These are phyloP conservation scores for Coptodon rendalli DNA, from an alignment of 2,113 vertebrate genomes.

Conservation along the genomic window DNA sequence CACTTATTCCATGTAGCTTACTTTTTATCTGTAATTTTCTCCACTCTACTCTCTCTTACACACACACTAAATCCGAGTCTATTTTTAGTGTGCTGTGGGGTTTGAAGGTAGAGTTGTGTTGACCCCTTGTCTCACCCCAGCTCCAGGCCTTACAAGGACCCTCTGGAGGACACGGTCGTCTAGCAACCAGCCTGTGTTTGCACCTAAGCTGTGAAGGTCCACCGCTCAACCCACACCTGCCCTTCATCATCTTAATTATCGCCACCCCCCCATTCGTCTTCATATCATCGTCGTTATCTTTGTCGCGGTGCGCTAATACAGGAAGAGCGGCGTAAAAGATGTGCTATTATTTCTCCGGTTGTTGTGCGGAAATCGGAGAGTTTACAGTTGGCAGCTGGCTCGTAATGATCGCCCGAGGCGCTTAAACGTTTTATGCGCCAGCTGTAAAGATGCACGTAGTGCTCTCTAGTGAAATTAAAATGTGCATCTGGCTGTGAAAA, in stretches of 20 bases:
- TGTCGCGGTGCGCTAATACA: neutral
- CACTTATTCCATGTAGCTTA: conserved; percentile 34
- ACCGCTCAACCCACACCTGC: conserved; percentile 39
- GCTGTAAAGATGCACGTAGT: neutral
- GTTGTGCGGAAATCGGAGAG: neutral
- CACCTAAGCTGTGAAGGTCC: conserved; percentile 62
- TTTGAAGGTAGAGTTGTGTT: conserved; percentile 55
- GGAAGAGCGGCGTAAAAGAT: neutral
- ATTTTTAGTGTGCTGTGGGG: conserved; percentile 48
- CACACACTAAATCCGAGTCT: neutral
- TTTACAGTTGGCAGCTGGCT: neutral
- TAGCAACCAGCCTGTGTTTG: conserved; percentile 56
- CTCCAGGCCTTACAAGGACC: conserved; percentile 69
- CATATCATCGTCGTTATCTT: neutral
- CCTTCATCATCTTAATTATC: conserved; percentile 60
- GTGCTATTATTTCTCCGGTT: neutral
- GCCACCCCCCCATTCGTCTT: neutral
- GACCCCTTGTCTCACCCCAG: conserved; percentile 59
- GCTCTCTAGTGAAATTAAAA: neutral
- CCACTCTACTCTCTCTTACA: neutral
- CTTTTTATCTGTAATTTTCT: conserved; percentile 20
- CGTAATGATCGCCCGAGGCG: neutral
- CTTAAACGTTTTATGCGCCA: neutral
- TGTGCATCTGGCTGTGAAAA: neutral
- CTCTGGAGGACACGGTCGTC: conserved; percentile 34